phyloP scores from a whole-genome alignment of 1,140 invertebrate species.

The Brachionus angularis region DNA sequence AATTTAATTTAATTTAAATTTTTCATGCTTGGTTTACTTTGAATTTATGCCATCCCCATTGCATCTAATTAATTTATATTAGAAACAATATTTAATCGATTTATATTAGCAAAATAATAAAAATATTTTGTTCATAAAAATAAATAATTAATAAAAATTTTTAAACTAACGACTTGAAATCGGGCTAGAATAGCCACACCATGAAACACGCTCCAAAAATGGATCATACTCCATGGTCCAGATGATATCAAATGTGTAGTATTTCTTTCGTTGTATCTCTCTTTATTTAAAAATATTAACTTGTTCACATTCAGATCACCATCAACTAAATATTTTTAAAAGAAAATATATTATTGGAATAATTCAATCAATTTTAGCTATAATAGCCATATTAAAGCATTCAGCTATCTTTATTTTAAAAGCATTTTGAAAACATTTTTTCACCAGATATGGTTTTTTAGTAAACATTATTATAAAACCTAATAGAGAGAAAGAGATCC shows the following conservation, averaged over 20 bases:
- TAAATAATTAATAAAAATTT: not conserved
- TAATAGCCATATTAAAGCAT: too few relatives aligned
- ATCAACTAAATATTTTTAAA: constrained; percentile 51
- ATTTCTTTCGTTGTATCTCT: constrained; percentile 51
- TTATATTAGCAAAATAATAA: not conserved
- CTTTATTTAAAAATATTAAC: constrained; percentile 51
- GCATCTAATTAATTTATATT: too few relatives aligned
- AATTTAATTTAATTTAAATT: too few relatives aligned
- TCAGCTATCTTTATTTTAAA: too few relatives aligned
- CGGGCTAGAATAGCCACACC: constrained; percentile 53
- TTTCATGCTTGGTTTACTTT: constrained; percentile 10
- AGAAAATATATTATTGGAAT: too few relatives aligned
- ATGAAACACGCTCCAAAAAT: constrained; percentile 58
- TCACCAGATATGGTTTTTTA: too few relatives aligned
- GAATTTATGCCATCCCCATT: constrained; percentile 31
- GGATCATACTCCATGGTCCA: constrained; percentile 55
- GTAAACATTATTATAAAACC: too few relatives aligned
- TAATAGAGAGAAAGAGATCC: too few relatives aligned
- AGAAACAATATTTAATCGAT: too few relatives aligned
- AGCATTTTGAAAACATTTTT: too few relatives aligned
- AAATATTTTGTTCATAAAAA: too few relatives aligned
- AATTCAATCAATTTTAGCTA: too few relatives aligned
- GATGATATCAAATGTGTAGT: constrained; percentile 53
- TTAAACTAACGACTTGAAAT: constrained; percentile 52
- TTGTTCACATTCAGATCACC: constrained; percentile 55